Conservation (phyloP, 2,113 vertebrate species). For the Serranochromis macrocephalus region DNA sequence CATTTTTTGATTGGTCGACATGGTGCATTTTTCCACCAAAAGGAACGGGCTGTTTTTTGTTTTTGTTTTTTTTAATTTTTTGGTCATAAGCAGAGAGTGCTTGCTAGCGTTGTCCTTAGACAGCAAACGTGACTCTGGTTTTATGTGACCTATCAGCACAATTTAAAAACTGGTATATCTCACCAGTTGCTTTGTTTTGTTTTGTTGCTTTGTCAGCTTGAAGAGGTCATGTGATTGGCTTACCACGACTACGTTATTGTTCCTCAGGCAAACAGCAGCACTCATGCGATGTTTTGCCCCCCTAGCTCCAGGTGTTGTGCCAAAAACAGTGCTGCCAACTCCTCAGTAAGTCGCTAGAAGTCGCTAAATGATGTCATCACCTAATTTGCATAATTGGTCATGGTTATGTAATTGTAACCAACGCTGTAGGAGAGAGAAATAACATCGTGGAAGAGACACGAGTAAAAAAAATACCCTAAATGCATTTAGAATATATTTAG, state of each 20-base stretch:
- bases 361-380: background rate
- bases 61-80: background rate
- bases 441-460: background rate
- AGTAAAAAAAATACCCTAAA: background rate
- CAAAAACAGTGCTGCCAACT: background rate
- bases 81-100: background rate
- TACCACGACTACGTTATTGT: background rate
- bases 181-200: background rate
- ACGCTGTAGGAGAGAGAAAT: background rate
- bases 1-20: background rate
- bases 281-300: background rate
- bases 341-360: background rate
- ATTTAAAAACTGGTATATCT: background rate
- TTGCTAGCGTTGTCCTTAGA: background rate
- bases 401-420: background rate
- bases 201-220: background rate
- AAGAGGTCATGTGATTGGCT: background rate
- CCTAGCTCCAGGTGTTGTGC: background rate
- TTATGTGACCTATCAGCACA: background rate
- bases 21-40: background rate
- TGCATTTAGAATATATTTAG: background rate
- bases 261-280: background rate
- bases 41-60: background rate
- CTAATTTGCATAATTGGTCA: background rate
- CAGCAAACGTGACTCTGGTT: background rate